These are phyloP conservation scores for Zaprionus tsacasi DNA, from an alignment of 1,140 invertebrate genomes.

Conservation along the genomic window DNA sequence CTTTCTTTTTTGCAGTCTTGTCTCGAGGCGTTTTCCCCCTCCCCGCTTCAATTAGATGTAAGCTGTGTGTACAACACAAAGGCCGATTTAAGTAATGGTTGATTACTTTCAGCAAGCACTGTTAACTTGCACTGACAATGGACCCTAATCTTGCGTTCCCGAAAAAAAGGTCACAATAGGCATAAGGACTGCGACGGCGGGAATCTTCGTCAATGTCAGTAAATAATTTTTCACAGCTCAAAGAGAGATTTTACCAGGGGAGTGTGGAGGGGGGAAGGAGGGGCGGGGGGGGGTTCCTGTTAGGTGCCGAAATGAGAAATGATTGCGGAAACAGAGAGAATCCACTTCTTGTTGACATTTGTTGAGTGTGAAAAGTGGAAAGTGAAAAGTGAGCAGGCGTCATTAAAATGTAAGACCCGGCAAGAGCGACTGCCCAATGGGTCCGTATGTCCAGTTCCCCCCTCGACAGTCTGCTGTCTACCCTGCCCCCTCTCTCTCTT, in stretches of 20 bases:
- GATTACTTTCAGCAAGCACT: conserved; percentile 19
- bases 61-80: conserved; percentile 7
- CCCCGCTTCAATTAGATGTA: neutral
- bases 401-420: conserved; percentile 36
- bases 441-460: neutral
- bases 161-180: conserved; percentile 24
- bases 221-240: conserved; percentile 35
- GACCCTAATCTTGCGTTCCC: neutral
- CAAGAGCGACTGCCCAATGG: neutral
- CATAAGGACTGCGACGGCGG: conserved; percentile 7
- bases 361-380: conserved; percentile 39
- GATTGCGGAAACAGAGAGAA: conserved; percentile 13
- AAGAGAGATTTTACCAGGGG: neutral
- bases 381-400: conserved; percentile 37
- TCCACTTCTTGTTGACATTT: conserved; percentile 37
- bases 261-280: conserved; percentile 7
- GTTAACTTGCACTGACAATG: conserved; percentile 12
- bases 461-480: too few species aligned
- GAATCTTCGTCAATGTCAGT: conserved; percentile 47
- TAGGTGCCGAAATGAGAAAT: conserved; percentile 30
- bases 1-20: neutral
- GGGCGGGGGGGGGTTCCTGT: neutral
- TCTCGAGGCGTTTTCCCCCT: too few species aligned
- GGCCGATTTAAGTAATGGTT: conserved; percentile 9
- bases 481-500: too few species aligned